Evolutionary conservation across 2,888 invertebrate species (phyloP), one percentile per base, ranked within the genome.

Genomic region (Pristionchus entomophagus): DNA sequence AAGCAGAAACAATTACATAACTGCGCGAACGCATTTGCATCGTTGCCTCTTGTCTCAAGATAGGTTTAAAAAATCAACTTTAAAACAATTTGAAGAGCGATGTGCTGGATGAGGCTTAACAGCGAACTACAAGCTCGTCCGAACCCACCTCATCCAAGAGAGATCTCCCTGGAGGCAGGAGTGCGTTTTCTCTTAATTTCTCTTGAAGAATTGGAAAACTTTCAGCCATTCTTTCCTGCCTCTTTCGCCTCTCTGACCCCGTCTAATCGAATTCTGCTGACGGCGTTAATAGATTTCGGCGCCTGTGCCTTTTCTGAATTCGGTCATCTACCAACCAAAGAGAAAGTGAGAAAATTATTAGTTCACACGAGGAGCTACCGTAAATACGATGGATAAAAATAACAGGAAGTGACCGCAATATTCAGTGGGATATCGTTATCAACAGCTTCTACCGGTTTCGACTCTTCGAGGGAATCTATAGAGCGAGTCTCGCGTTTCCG

Each of bases 391-490:
- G 19, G 51, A 17, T 51, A 17, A 5, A 12, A 51, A 51, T 5
- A 51, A 2, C 51, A 51, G 19, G 17, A 51, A 51, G 1, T 29
- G 32, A 8, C 4, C 29, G 29, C 1, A 6, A 56, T 14, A 22
- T 56, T 56, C 41, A 73, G 73, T 73, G 73, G 73, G 73, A 73
- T n/a, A 73, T 73, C 12, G 73, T 73, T 12, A 14, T 73, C 26
- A 38, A 73, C 41, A 45, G 17, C 2, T 73, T 73, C 73, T 73
- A 73, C n/a, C 73, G 73, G 0, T 73, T 73, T 32, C 73, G 73
- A 0, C 22, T 73, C 0, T 73, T 73, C 73, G 73, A 73, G 6
- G 73, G 73, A 0, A 41, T 38, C 17, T 73, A 73, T 45, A 38
- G 73, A 6, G 73, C 73, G 1, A 26, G 12, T 26, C 41, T 17